phyloP scores from a whole-genome alignment of 1,140 invertebrate species.

The Drosophila burlai region DNA sequence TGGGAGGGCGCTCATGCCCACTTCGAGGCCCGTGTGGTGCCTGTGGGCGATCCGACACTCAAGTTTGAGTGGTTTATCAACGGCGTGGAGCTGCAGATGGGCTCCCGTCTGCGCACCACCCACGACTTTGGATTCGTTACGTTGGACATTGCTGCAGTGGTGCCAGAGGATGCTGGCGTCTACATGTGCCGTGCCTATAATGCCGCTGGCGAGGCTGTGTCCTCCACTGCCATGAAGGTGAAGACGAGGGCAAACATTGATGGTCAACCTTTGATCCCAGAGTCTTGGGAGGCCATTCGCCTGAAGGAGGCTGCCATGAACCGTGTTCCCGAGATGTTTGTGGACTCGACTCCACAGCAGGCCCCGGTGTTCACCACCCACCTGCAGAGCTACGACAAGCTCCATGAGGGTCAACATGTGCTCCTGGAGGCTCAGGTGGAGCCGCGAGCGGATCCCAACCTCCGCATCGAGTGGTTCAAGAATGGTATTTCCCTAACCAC shows the following conservation, averaged over 20 bases:
- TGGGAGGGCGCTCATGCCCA: constrained; percentile 97
- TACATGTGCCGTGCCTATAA: constrained; percentile 98
- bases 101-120: constrained; percentile 94
- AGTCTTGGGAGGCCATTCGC: constrained; percentile 95
- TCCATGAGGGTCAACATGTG: constrained; percentile 95
- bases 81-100: constrained; percentile 95
- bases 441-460: constrained; percentile 97
- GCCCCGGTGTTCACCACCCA: constrained; percentile 96
- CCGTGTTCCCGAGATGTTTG: constrained; percentile 93
- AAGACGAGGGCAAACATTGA: constrained; percentile 92
- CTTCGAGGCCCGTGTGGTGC: constrained; percentile 98
- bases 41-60: constrained; percentile 95
- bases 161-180: constrained; percentile 95
- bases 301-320: constrained; percentile 95
- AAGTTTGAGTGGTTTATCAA: constrained; percentile 98
- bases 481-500: constrained; percentile 94
- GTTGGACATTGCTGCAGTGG: constrained; percentile 94
- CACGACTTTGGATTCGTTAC: constrained; percentile 98
- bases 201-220: constrained; percentile 95
- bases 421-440: constrained; percentile 97
- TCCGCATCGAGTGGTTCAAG: constrained; percentile 96
- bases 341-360: constrained; percentile 92
- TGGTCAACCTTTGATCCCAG: constrained; percentile 92
- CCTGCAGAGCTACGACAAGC: constrained; percentile 93
- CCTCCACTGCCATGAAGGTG: constrained; percentile 94